phyloP scores from a whole-genome alignment of 2,113 vertebrate species.

The Mormyrus lacerda region DNA sequence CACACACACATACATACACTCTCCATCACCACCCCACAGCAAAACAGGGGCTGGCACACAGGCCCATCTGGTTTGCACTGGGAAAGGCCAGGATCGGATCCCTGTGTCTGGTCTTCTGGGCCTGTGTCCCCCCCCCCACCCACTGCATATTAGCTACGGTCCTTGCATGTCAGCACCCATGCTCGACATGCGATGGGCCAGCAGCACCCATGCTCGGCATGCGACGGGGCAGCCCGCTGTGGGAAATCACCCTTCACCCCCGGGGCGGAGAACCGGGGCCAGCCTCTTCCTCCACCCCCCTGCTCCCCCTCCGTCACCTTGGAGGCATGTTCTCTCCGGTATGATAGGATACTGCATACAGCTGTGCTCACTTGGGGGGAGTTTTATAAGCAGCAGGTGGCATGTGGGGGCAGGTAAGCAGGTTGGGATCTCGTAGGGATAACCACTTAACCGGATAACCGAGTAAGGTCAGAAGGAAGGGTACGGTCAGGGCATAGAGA shows the following conservation, averaged over 20 bases:
- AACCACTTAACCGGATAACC: not conserved
- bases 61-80: no score
- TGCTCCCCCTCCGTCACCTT: not conserved
- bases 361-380: not conserved
- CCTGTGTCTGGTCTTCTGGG: not conserved
- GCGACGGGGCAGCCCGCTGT: not conserved
- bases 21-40: not conserved
- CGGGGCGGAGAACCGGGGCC: not conserved
- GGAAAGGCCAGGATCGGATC: not conserved
- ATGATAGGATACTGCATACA: not conserved
- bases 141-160: not conserved
- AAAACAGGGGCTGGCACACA: no score
- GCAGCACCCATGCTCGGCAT: not conserved
- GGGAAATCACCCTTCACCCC: not conserved
- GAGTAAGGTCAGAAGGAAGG: not conserved
- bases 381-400: conserved; percentile 11
- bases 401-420: not conserved
- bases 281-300: not conserved
- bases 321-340: not conserved
- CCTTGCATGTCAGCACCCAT: not conserved
- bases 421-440: not conserved
- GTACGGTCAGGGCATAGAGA: not conserved
- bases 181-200: no score
- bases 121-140: not conserved
- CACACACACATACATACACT: not conserved